These are phyloP conservation scores for Hippolais icterina DNA, from an alignment of 2,113 vertebrate species.

Conservation along the genomic window DNA sequence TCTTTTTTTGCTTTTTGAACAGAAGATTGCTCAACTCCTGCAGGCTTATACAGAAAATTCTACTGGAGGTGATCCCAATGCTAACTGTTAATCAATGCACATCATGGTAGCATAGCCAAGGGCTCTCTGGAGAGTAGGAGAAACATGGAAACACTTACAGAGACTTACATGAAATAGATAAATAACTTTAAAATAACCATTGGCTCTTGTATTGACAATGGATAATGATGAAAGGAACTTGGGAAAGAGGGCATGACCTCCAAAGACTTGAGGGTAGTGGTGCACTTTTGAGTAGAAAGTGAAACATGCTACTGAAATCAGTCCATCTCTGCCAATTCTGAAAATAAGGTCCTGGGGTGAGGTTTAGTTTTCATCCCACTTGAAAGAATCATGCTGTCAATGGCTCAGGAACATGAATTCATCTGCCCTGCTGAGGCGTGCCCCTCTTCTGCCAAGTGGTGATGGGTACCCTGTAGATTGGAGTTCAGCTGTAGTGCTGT, in stretches of 20 bases:
- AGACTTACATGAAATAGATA: not conserved
- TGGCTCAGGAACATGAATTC: not conserved
- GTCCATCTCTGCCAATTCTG: not conserved
- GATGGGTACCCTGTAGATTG: not conserved
- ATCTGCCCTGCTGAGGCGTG: not conserved
- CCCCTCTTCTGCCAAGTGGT: not conserved
- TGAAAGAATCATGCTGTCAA: rapidly evolving
- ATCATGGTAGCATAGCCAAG: not conserved
- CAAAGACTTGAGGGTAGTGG: rapidly evolving
- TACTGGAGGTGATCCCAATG: not conserved
- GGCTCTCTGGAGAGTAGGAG: not conserved
- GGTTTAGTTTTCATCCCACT: not conserved
- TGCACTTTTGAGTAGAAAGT: not conserved
- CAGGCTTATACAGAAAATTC: not conserved
- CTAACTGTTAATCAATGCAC: not conserved
- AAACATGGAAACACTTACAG: not conserved
- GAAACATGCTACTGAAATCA: not conserved
- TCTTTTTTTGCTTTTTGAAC: not conserved
- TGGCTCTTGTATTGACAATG: not conserved
- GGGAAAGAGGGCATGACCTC: not conserved
- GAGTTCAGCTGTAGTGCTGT: not conserved
- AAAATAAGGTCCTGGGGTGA: not conserved
- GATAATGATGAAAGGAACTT: not conserved
- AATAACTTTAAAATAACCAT: not conserved
- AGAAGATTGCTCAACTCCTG: not conserved